phyloP scores from a whole-genome alignment of 1,140 invertebrate species.

The Archivesica marissinica region DNA sequence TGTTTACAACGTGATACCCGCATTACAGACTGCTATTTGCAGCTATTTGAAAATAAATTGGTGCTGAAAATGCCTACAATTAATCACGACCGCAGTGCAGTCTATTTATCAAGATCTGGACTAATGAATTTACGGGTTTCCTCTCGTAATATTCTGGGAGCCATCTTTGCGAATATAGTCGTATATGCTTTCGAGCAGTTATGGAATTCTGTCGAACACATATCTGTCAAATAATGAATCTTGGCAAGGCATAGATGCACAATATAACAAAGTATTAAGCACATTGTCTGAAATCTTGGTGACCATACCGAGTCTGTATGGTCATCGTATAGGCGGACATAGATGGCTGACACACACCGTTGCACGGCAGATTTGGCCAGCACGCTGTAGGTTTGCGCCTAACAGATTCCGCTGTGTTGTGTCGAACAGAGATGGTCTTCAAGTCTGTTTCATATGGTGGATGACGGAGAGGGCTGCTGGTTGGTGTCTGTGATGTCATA shows the following conservation, averaged over 20 bases:
- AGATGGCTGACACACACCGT: constrained; percentile 28
- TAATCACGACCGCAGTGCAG: too few relatives aligned
- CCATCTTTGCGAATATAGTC: too few relatives aligned
- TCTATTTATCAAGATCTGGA: too few relatives aligned
- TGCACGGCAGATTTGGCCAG: neutral
- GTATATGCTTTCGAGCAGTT: too few relatives aligned
- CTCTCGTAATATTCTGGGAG: too few relatives aligned
- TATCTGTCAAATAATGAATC: constrained; percentile 53
- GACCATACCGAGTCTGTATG: constrained; percentile 45
- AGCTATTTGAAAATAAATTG: too few relatives aligned
- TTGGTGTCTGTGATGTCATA: constrained; percentile 52
- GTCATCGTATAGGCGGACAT: constrained; percentile 59
- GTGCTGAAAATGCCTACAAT: too few relatives aligned
- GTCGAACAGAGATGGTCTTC: constrained; percentile 25
- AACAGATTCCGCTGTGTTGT: neutral
- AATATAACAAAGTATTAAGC: constrained; percentile 38
- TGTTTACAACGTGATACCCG: too few relatives aligned
- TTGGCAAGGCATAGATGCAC: constrained; percentile 54
- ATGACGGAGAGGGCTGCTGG: too few relatives aligned
- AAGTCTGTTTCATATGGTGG: neutral
- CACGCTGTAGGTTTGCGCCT: neutral
- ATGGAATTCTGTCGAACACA: neutral
- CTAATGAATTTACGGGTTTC: too few relatives aligned
- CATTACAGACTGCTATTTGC: too few relatives aligned
- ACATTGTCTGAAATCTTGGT: constrained; percentile 64